A percentile compares a stretch with the other conserved stretches of the same genome.
Conservation (phyloP, 2,113 vertebrate genomes). For the Aphyosemion australe region DNA sequence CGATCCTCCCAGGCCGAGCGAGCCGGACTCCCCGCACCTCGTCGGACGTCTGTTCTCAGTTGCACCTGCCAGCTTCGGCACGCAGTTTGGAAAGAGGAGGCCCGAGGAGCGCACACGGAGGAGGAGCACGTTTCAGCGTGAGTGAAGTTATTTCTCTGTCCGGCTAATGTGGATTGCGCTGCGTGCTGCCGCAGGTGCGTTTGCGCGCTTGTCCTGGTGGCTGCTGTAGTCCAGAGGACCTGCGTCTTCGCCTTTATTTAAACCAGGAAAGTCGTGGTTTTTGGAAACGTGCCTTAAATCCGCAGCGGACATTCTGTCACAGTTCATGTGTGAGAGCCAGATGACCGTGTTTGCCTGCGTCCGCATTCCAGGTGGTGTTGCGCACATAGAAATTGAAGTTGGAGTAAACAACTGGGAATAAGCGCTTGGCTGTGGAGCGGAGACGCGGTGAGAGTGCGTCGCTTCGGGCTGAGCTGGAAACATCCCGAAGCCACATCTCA, state of each 20-base stretch:
- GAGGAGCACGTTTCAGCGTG: conserved; percentile 31
- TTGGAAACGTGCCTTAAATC: background rate
- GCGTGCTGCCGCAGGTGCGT: conserved; percentile 48
- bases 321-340: no score
- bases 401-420: conserved; percentile 61
- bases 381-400: conserved; percentile 74
- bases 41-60: conserved; percentile 19
- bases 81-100: background rate
- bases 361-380: conserved; percentile 78
- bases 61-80: conserved; percentile 2
- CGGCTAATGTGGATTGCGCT: conserved; percentile 23
- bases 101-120: conserved; percentile 26
- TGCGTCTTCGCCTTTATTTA: background rate
- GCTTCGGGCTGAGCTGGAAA: no score
- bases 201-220: conserved; percentile 21
- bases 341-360: conserved; percentile 30
- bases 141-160: conserved; percentile 53
- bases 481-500: no score
- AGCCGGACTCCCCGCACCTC: conserved; percentile 24
- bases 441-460: background rate
- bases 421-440: conserved; percentile 25
- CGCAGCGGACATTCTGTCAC: no score
- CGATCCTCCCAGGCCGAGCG: conserved; percentile 18
- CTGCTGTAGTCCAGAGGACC: background rate
- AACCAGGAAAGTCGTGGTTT: conserved; percentile 4